Conservation (phyloP, 1,140 invertebrate genomes). For the Zaprionus ornatus region DNA sequence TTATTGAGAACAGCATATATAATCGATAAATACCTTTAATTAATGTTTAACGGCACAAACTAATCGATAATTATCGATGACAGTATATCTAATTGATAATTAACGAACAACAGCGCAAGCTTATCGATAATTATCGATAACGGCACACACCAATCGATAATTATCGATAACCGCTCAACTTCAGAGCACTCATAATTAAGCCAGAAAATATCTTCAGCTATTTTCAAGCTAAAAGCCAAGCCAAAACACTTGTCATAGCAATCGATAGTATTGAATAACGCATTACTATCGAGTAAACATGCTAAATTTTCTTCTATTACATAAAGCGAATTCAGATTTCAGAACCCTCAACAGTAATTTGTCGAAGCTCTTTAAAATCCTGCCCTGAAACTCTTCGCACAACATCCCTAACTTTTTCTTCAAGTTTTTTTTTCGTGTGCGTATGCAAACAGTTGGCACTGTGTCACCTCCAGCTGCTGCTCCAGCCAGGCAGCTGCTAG, state of each 20-base stretch:
- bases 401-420: not conserved
- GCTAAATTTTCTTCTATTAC: no score
- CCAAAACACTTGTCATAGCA: not conserved
- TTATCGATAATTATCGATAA: not conserved
- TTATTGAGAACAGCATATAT: not conserved
- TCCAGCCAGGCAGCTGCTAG: slow-evolving; percentile 5
- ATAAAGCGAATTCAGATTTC: no score
- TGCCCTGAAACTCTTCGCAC: not conserved
- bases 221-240: not conserved
- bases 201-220: not conserved
- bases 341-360: not conserved
- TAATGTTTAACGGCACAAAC: not conserved
- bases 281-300: not conserved
- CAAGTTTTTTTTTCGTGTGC: not conserved
- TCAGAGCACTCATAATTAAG: not conserved
- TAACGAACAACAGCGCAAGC: not conserved
- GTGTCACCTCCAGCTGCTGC: slow-evolving; percentile 25
- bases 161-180: no score
- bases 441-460: not conserved
- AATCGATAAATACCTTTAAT: not conserved
- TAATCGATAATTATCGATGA: not conserved
- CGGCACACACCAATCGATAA: no score
- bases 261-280: not conserved
- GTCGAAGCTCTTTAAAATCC: not conserved
- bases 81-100: not conserved